These are phyloP conservation scores for Forbesichthys agassizii DNA, from an alignment of 2,113 vertebrate genomes.

Conservation along the genomic window DNA sequence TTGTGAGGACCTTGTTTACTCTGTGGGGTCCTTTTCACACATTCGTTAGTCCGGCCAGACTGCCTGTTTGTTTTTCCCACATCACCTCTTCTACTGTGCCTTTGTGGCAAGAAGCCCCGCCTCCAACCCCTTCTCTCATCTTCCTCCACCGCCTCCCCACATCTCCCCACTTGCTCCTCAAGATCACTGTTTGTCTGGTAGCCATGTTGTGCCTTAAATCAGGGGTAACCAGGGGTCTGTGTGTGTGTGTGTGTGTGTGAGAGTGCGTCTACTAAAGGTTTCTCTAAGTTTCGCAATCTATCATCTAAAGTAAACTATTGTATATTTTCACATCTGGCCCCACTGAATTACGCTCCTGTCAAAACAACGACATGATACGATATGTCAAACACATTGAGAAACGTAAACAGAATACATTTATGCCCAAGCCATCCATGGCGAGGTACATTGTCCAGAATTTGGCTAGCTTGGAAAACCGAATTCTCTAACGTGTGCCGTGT, in stretches of 20 bases:
- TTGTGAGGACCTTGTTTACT: slow-evolving; percentile 76
- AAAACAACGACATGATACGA: slow-evolving; percentile 30
- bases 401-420: slow-evolving; percentile 41
- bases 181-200: slow-evolving; percentile 63
- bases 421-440: slow-evolving; percentile 19
- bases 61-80: slow-evolving; percentile 99
- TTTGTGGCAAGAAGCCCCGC: slow-evolving; percentile 85
- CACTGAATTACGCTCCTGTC: slow-evolving; percentile 28
- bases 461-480: slow-evolving; percentile 22
- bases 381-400: slow-evolving; percentile 27
- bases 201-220: slow-evolving; percentile 68
- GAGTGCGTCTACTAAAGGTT: slow-evolving; percentile 13
- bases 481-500: slow-evolving; percentile 57
- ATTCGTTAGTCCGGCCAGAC: slow-evolving; percentile 83
- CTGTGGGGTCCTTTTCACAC: slow-evolving; percentile 82
- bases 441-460: slow-evolving; percentile 31
- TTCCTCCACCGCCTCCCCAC: neutral
- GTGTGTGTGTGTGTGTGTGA: slow-evolving; percentile 3
- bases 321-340: neutral
- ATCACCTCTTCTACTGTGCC: slow-evolving; percentile 84
- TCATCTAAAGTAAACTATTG: slow-evolving; percentile 3
- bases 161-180: slow-evolving; percentile 41
- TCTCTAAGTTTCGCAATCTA: slow-evolving; percentile 17
- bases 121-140: slow-evolving; percentile 22
- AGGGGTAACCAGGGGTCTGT: slow-evolving; percentile 31